Evolutionary conservation across 2,888 invertebrate genomes (phyloP).

Genomic region (Sympetrum striolatum): DNA sequence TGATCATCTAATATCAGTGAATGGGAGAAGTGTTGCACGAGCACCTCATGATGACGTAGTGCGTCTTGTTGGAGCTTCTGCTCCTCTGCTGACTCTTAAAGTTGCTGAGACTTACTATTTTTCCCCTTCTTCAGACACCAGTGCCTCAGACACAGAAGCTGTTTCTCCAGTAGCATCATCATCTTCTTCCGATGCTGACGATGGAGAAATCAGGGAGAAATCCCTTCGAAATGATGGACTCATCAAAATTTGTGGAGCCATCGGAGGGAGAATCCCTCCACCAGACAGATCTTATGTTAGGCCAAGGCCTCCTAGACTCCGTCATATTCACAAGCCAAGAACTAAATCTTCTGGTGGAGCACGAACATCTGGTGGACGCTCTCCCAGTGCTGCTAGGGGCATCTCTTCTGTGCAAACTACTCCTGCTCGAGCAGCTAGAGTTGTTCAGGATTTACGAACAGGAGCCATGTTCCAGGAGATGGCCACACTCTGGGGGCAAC

Average conservation of each 20-base stretch:
- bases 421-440: conserved; percentile 59
- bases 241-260: conserved; percentile 5
- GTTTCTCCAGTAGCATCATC: conserved; percentile 10
- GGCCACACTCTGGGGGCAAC: conserved; percentile 47
- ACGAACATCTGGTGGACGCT: conserved; percentile 52
- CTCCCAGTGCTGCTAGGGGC: conserved; percentile 46
- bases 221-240: background rate
- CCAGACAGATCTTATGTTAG: conserved; percentile 14
- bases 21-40: conserved; percentile 89
- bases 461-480: conserved; percentile 62
- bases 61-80: conserved; percentile 84
- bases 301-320: conserved; percentile 61
- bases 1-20: conserved; percentile 90
- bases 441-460: conserved; percentile 62
- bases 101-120: conserved; percentile 88
- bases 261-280: conserved; percentile 18
- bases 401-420: background rate
- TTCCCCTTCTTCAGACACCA: conserved; percentile 21
- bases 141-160: conserved; percentile 27
- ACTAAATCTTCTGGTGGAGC: conserved; percentile 52
- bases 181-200: conserved; percentile 35
- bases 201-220: conserved; percentile 16
- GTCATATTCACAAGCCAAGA: conserved; percentile 65
- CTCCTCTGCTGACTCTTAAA: conserved; percentile 81
- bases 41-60: conserved; percentile 94